These are phyloP conservation scores for Chionis minor DNA, from an alignment of 2,113 vertebrate species.

Conservation along the genomic window DNA sequence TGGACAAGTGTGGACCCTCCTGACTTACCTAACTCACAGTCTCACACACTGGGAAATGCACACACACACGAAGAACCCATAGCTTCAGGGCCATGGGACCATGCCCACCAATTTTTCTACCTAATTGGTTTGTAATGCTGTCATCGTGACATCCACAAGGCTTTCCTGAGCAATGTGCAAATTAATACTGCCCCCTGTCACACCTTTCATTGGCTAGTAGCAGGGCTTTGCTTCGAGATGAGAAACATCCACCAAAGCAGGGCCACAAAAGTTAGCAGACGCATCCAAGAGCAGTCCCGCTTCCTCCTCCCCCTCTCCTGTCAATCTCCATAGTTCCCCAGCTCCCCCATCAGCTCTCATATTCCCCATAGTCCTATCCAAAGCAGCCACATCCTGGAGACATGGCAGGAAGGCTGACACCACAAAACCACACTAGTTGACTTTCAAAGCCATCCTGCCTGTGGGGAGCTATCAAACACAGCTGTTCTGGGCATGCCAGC, in stretches of 20 bases:
- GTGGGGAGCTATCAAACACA: background rate
- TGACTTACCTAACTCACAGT: background rate
- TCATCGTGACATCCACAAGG: background rate
- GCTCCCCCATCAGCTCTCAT: background rate
- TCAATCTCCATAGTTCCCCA: background rate
- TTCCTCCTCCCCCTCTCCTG: background rate
- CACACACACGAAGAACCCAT: background rate
- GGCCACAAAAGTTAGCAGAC: background rate
- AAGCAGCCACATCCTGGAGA: background rate
- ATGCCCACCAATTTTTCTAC: background rate
- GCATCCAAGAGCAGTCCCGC: background rate
- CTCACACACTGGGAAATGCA: background rate
- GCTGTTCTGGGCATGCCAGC: background rate
- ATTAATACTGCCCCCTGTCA: rapidly evolving
- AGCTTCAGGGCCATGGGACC: background rate
- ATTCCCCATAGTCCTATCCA: background rate
- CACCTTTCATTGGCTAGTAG: background rate
- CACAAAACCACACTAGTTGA: background rate
- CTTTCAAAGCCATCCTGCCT: background rate
- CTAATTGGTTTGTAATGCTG: background rate
- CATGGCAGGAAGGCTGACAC: background rate
- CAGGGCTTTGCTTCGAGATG: background rate
- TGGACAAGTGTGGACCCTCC: background rate
- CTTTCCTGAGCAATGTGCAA: background rate
- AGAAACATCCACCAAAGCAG: background rate